A percentile compares a stretch with the other conserved stretches of the same genome.
phyloP scores from a whole-genome alignment of 2,113 vertebrate species.

The Bubo blakistoni region DNA sequence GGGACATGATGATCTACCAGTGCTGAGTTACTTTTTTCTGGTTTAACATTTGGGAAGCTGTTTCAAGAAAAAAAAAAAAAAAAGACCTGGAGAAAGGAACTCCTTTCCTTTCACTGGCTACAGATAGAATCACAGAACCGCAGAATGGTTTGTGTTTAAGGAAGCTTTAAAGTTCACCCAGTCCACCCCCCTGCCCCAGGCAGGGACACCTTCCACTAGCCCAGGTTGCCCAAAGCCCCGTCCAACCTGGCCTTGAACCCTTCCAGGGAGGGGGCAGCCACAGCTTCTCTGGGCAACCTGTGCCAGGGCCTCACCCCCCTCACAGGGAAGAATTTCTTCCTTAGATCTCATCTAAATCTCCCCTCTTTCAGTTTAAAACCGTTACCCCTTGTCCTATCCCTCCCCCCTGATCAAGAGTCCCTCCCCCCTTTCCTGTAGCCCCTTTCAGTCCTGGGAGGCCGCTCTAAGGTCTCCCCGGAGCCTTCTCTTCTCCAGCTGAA shows the following conservation, averaged over 20 bases:
- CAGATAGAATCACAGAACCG: accelerated
- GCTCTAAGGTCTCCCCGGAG: neutral
- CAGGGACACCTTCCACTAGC: accelerated
- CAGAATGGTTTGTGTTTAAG: accelerated
- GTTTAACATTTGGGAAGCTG: neutral
- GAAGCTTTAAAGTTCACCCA: accelerated
- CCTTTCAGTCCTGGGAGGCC: neutral
- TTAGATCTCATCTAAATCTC: accelerated
- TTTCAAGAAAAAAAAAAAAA: neutral
- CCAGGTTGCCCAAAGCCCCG: accelerated
- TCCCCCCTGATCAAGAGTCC: too few relatives aligned
- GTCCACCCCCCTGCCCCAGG: accelerated
- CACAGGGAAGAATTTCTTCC: accelerated
- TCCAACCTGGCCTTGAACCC: neutral
- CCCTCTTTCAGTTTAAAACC: neutral
- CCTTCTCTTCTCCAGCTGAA: neutral
- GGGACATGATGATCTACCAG: neutral
- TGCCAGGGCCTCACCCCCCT: accelerated
- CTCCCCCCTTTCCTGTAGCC: neutral
- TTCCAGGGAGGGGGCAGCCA: neutral
- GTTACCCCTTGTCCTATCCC: neutral
- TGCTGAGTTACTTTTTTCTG: neutral
- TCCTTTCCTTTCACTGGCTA: neutral
- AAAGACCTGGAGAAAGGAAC: neutral
- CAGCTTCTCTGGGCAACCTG: neutral